Conservation (phyloP, 2,888 invertebrate genomes). For the Podabrus alpinus region DNA sequence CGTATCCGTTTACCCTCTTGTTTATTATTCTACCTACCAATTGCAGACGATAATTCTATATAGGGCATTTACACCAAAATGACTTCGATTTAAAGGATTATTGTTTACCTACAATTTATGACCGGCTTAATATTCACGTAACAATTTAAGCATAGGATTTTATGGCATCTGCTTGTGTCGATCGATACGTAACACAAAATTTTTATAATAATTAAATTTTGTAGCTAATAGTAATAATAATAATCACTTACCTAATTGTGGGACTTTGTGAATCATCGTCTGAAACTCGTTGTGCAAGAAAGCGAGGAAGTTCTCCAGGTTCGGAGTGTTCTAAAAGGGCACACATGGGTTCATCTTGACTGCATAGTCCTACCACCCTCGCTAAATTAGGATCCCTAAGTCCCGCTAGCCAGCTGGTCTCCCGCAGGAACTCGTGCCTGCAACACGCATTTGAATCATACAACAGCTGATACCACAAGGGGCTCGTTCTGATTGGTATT, state of each 20-base stretch:
- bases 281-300: slow-evolving; percentile 52
- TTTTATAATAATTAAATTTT: background rate
- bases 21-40: slow-evolving; percentile 21
- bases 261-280: slow-evolving; percentile 58
- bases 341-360: slow-evolving; percentile 80
- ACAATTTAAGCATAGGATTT: slow-evolving; percentile 20
- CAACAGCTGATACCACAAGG: slow-evolving; percentile 29
- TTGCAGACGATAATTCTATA: slow-evolving; percentile 18
- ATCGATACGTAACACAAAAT: background rate
- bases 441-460: slow-evolving; percentile 36
- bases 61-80: slow-evolving; percentile 19
- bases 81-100: slow-evolving; percentile 31
- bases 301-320: slow-evolving; percentile 81
- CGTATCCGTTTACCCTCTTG: slow-evolving; percentile 7
- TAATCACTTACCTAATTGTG: slow-evolving; percentile 53
- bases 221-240: background rate
- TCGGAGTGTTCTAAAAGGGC: slow-evolving; percentile 90
- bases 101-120: slow-evolving; percentile 30
- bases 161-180: slow-evolving; percentile 9
- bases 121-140: slow-evolving; percentile 16
- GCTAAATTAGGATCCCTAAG: slow-evolving; percentile 84
- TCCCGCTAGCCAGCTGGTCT: slow-evolving; percentile 83
- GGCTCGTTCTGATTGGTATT: slow-evolving; percentile 27
- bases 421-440: slow-evolving; percentile 86
- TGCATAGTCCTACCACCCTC: slow-evolving; percentile 79